Conservation (phyloP, 2,113 vertebrate species). For the Oophaga pumilio region DNA sequence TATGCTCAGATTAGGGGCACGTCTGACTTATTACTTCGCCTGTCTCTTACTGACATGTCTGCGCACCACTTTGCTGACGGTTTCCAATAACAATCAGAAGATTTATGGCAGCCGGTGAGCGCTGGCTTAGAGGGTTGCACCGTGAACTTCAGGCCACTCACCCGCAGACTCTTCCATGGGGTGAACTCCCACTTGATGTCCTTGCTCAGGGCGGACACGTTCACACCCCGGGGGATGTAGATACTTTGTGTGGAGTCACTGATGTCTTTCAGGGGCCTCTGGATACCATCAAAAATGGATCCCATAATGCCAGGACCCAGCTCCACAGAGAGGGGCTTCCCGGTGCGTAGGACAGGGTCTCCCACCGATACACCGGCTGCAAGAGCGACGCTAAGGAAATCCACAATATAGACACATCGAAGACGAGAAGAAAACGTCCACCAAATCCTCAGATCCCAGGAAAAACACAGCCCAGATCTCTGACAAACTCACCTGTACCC, state of each 20-base stretch:
- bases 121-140: neutral
- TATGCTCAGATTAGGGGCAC: too few species aligned
- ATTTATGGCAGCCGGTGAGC: too few species aligned
- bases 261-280: conserved; percentile 93
- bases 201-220: conserved; percentile 89
- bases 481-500: too few species aligned
- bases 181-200: conserved; percentile 94
- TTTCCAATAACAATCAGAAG: too few species aligned
- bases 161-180: conserved; percentile 86
- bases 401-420: neutral
- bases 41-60: neutral
- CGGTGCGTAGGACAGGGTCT: conserved; percentile 94
- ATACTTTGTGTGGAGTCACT: conserved; percentile 90
- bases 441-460: neutral
- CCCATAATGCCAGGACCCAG: conserved; percentile 97
- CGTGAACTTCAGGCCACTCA: conserved; percentile 64
- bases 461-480: neutral
- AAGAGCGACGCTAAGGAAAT: conserved; percentile 75
- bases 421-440: neutral
- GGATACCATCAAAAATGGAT: conserved; percentile 98
- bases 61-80: too few species aligned
- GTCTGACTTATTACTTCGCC: neutral
- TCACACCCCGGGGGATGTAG: conserved; percentile 96
- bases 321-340: conserved; percentile 95
- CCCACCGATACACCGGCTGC: conserved; percentile 94